phyloP scores from a whole-genome alignment of 2,113 vertebrate species.

The Butorides virescens region DNA sequence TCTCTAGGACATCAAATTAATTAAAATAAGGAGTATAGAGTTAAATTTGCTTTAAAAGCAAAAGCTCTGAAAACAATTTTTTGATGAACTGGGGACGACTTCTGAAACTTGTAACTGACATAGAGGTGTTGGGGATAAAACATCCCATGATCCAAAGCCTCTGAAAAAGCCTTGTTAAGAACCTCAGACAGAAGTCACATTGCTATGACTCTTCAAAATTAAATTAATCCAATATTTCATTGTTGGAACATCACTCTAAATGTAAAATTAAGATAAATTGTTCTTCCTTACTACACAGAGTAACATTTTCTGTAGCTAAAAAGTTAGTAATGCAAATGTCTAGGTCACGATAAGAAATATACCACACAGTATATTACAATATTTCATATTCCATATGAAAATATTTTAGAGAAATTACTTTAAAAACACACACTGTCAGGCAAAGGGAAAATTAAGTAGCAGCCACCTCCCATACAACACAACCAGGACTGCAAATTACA shows the following conservation, averaged over 20 bases:
- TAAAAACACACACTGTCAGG: not conserved
- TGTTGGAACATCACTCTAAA: not conserved
- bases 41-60: not conserved
- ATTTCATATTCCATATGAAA: not conserved
- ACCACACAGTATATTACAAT: not conserved
- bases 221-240: not conserved
- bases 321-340: not conserved
- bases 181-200: not conserved
- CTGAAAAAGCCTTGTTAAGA: not conserved
- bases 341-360: not conserved
- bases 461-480: not conserved
- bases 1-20: not conserved
- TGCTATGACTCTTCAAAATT: fast-evolving
- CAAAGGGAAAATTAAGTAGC: not conserved
- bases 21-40: not conserved
- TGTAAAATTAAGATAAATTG: not conserved
- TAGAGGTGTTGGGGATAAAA: not conserved
- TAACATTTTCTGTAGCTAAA: not conserved
- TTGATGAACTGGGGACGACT: not conserved
- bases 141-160: not conserved
- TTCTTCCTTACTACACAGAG: not conserved
- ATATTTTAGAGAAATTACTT: not conserved
- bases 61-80: not conserved
- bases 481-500: not conserved
- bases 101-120: not conserved